Percentiles rank a stretch among this genome's conserved stretches.
phyloP scores from a whole-genome alignment of 2,113 vertebrate genomes.

The Microcebus jonahi region DNA sequence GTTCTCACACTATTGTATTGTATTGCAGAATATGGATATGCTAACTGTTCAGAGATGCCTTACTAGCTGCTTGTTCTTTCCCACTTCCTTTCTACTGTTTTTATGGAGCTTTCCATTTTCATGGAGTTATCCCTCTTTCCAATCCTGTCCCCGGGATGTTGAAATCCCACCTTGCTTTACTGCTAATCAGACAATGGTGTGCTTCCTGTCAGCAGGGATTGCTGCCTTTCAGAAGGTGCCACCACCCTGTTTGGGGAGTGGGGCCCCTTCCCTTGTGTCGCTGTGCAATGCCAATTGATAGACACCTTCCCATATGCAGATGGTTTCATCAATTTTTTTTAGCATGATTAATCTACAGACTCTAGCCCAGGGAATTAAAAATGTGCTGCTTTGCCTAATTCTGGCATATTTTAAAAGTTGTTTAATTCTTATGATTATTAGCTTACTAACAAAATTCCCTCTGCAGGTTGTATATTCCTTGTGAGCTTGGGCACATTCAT shows the following conservation, averaged over 20 bases:
- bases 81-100: not conserved
- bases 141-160: not conserved
- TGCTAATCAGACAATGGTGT: not conserved
- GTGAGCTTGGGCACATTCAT: not conserved
- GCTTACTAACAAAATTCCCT: not conserved
- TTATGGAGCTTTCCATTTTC: not conserved
- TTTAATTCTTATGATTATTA: not conserved
- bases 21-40: not conserved
- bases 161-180: not conserved
- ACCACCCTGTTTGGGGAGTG: rapidly evolving
- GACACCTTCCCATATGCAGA: not conserved
- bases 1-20: too few species aligned
- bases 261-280: not conserved
- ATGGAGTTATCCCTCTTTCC: not conserved
- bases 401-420: not conserved
- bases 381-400: not conserved
- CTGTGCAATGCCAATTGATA: not conserved
- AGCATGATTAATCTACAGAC: not conserved
- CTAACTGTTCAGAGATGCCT: rapidly evolving
- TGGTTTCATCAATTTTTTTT: not conserved
- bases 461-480: not conserved
- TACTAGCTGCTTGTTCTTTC: not conserved
- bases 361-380: not conserved
- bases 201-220: not conserved
- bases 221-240: not conserved